Evolutionary conservation across 2,888 invertebrate genomes (phyloP).

Genomic region (Lasioglossum malachurum): DNA sequence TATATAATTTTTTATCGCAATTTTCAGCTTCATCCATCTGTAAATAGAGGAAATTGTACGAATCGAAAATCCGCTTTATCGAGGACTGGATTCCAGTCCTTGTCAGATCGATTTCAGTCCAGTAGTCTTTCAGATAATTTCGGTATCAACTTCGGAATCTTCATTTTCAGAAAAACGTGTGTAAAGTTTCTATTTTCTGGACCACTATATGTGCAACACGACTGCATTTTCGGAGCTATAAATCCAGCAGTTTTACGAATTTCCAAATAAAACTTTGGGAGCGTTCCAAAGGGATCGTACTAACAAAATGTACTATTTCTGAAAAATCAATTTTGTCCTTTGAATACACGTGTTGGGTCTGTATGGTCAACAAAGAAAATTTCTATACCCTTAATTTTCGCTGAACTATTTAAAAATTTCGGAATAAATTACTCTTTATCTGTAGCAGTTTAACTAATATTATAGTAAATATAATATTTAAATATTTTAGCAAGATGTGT

Average conservation of each 20-base stretch:
- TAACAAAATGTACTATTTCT: background rate
- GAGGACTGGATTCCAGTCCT: background rate
- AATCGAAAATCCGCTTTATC: background rate
- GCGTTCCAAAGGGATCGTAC: background rate
- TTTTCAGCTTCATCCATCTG: background rate
- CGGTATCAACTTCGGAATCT: background rate
- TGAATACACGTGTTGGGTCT: background rate
- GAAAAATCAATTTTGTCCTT: background rate
- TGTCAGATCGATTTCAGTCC: background rate
- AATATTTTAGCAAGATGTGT: background rate
- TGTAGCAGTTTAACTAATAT: no score
- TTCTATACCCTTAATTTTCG: no score
- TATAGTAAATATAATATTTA: background rate
- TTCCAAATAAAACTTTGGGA: background rate
- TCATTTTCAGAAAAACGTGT: background rate
- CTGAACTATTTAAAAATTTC: no score
- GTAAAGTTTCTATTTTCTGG: background rate
- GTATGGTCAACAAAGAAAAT: no score
- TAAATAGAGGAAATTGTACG: background rate
- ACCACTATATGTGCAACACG: background rate
- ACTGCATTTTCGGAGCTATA: background rate
- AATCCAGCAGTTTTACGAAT: conserved; percentile 5
- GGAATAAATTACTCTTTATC: no score
- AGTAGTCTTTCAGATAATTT: background rate
- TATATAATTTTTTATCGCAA: background rate